These are phyloP conservation scores for Hippocampus comes DNA, from an alignment of 2,113 vertebrate genomes.

Conservation along the genomic window DNA sequence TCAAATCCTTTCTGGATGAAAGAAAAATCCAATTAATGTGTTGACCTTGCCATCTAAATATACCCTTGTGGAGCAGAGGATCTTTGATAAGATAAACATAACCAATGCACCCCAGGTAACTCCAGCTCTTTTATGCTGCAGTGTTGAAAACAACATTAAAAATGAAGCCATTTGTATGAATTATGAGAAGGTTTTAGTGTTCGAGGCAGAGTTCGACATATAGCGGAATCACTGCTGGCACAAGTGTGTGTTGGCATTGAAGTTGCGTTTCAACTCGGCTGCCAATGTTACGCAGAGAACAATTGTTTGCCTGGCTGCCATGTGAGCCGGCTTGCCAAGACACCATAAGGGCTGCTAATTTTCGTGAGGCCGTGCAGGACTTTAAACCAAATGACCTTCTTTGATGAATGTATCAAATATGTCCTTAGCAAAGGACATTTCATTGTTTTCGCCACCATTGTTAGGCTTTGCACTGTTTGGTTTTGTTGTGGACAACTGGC, in stretches of 20 bases:
- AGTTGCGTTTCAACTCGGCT: constrained; percentile 30
- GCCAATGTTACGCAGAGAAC: constrained; percentile 45
- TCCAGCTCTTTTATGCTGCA: neutral
- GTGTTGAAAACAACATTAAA: constrained; percentile 20
- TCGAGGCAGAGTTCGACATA: constrained; percentile 1
- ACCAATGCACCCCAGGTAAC: too few species aligned
- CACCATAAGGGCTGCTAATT: constrained; percentile 26
- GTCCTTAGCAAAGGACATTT: constrained; percentile 9
- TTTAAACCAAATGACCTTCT: constrained; percentile 43
- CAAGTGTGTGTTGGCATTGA: constrained; percentile 23
- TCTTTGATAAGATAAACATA: constrained; percentile 38
- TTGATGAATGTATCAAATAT: constrained; percentile 54
- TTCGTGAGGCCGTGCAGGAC: constrained; percentile 40
- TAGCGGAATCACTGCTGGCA: constrained; percentile 23
- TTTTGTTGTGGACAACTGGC: neutral
- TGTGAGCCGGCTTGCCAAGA: constrained; percentile 32
- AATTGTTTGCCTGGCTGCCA: constrained; percentile 53
- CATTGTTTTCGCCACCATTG: neutral
- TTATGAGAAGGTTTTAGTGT: constrained; percentile 5
- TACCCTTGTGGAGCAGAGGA: constrained; percentile 44
- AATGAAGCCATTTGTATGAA: constrained; percentile 28
- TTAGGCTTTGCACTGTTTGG: neutral
- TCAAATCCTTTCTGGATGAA: constrained; percentile 55
- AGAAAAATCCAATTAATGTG: constrained; percentile 60
- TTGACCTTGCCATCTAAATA: constrained; percentile 60